Evolutionary conservation across 2,888 invertebrate species (phyloP).

Genomic region (Polydrusus cervinus): DNA sequence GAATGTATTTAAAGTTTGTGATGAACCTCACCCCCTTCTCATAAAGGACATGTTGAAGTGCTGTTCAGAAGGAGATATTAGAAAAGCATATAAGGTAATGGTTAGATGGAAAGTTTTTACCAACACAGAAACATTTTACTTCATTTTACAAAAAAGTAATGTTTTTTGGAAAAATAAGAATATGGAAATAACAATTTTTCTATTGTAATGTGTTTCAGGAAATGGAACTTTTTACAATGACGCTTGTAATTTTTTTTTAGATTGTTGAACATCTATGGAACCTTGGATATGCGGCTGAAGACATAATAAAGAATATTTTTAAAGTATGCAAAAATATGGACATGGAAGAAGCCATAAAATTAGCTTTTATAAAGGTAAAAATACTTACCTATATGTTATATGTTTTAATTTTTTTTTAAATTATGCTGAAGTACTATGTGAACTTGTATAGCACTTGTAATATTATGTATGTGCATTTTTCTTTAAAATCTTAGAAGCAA

Average conservation of each 20-base stretch:
- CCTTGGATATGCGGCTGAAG: constrained; percentile 97
- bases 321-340: constrained; percentile 92
- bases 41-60: constrained; percentile 92
- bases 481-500: too few relatives aligned
- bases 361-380: constrained; percentile 83
- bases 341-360: constrained; percentile 86
- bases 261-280: constrained; percentile 92
- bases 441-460: too few relatives aligned
- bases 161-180: too few relatives aligned
- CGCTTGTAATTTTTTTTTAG: constrained; percentile 67
- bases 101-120: too few relatives aligned
- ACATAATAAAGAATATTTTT: constrained; percentile 96
- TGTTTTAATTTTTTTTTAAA: too few relatives aligned
- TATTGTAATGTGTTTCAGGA: too few relatives aligned
- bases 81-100: constrained; percentile 84
- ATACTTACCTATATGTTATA: too few relatives aligned
- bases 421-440: too few relatives aligned
- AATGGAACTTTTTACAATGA: background rate
- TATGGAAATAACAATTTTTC: too few relatives aligned
- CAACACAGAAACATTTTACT: too few relatives aligned
- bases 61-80: constrained; percentile 87
- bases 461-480: too few relatives aligned
- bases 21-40: constrained; percentile 97
- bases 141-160: too few relatives aligned
- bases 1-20: constrained; percentile 99